These are phyloP conservation scores for Mylabris phalerata DNA, from an alignment of 1,140 invertebrate species.

Conservation along the genomic window DNA sequence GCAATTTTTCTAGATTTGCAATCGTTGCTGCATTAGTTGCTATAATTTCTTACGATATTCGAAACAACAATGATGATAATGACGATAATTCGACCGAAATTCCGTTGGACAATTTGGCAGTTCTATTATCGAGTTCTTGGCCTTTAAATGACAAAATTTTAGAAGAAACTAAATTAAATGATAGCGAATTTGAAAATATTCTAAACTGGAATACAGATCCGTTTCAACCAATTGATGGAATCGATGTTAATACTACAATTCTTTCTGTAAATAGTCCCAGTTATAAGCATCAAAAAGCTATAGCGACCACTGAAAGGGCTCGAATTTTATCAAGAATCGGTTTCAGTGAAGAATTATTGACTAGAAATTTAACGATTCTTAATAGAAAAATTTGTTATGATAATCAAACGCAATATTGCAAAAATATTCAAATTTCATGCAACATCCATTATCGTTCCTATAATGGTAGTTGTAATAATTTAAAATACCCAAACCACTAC, in stretches of 20 bases:
- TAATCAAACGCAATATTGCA: constrained; percentile 8
- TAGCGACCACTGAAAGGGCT: constrained; percentile 52
- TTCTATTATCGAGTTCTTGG: constrained; percentile 13
- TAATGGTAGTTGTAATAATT: constrained; percentile 79
- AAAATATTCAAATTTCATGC: constrained; percentile 10
- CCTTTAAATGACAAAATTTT: constrained; percentile 31
- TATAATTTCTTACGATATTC: constrained; percentile 38
- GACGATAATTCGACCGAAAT: constrained; percentile 37
- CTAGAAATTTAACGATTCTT: constrained; percentile 43
- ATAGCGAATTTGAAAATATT: constrained; percentile 4
- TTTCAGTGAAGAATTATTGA: constrained; percentile 59
- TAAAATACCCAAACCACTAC: constrained; percentile 53
- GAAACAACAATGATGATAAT: constrained; percentile 43
- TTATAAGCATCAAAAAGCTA: constrained; percentile 59
- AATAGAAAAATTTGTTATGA: constrained; percentile 8
- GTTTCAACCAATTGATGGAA: constrained; percentile 4
- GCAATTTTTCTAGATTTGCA: constrained; percentile 36
- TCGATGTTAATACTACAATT: constrained; percentile 30
- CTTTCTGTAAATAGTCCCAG: constrained; percentile 54
- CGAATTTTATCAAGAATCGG: constrained; percentile 54
- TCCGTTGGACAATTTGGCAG: constrained; percentile 3
- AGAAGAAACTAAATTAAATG: constrained; percentile 42
- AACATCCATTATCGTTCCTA: constrained; percentile 53
- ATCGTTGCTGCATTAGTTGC: constrained; percentile 38
- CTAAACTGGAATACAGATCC: neutral